phyloP scores from a whole-genome alignment of 2,113 vertebrate genomes.

The Alligator mississippiensis region DNA sequence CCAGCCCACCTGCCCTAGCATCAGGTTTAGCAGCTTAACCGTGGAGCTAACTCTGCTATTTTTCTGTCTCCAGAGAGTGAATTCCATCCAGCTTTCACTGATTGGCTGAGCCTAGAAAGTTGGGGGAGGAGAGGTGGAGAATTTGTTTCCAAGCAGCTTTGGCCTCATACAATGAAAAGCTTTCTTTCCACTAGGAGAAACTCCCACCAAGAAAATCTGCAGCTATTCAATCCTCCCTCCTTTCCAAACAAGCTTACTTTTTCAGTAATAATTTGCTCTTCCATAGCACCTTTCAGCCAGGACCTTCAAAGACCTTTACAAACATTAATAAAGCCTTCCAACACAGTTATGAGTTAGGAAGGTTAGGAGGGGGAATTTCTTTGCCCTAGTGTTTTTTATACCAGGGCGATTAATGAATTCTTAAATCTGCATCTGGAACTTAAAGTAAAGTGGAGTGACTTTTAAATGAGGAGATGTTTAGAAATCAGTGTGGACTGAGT shows the following conservation, averaged over 20 bases:
- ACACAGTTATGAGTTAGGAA: conserved; percentile 1
- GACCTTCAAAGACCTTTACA: conserved; percentile 26
- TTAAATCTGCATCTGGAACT: background rate
- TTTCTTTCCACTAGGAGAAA: conserved; percentile 73
- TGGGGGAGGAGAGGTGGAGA: conserved; percentile 77
- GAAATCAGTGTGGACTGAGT: background rate
- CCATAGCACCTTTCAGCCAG: conserved; percentile 54
- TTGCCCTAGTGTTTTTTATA: background rate
- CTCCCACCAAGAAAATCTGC: conserved; percentile 72
- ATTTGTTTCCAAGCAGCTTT: conserved; percentile 78
- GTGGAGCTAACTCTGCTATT: conserved; percentile 43
- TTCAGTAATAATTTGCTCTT: conserved; percentile 59
- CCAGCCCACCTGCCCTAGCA: conserved; percentile 67
- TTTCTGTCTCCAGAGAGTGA: conserved; percentile 60
- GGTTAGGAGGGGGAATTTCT: no score
- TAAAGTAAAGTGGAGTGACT: background rate
- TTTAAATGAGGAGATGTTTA: background rate
- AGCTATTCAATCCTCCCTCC: conserved; percentile 49
- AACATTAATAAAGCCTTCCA: background rate
- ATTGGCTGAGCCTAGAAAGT: conserved; percentile 73
- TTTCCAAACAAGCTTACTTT: conserved; percentile 48
- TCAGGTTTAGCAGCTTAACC: conserved; percentile 67
- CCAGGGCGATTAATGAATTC: background rate
- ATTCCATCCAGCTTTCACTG: conserved; percentile 71
- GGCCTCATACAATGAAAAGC: conserved; percentile 75